A percentile compares a stretch with the other conserved stretches of the same genome.
Evolutionary conservation across 1,140 invertebrate genomes (phyloP).

Genomic region (Halictus rubicundus): DNA sequence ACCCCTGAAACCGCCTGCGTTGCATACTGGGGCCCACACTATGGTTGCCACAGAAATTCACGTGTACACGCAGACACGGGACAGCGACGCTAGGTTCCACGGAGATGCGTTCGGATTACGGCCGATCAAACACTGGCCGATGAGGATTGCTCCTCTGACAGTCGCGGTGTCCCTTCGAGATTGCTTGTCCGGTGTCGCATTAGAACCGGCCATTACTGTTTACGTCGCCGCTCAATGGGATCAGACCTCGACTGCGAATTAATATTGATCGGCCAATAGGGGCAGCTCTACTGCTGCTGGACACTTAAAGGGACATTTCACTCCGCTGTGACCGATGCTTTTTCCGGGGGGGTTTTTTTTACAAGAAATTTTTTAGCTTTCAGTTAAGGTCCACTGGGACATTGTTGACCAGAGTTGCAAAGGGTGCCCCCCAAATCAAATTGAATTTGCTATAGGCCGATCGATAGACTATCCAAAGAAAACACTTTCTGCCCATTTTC

Average conservation of each 20-base stretch:
- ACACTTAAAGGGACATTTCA: too few species aligned
- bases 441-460: too few species aligned
- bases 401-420: too few species aligned
- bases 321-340: too few species aligned
- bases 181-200: slow-evolving; percentile 8
- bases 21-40: background rate
- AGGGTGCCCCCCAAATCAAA: too few species aligned
- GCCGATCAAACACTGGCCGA: slow-evolving; percentile 24
- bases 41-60: slow-evolving; percentile 23
- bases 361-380: too few species aligned
- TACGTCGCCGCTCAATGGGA: background rate
- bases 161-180: background rate
- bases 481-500: too few species aligned
- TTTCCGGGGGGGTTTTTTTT: too few species aligned
- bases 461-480: too few species aligned
- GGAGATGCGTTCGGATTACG: slow-evolving; percentile 6
- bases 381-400: too few species aligned
- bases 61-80: background rate
- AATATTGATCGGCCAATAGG: background rate
- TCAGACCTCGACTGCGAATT: background rate
- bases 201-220: background rate
- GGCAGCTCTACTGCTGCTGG: too few species aligned
- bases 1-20: background rate
- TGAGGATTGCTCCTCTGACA: slow-evolving; percentile 11
- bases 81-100: background rate